Evolutionary conservation across 53 echinoderm and acorn worm species (phyloP).

Genomic region (Henricia sp.): DNA sequence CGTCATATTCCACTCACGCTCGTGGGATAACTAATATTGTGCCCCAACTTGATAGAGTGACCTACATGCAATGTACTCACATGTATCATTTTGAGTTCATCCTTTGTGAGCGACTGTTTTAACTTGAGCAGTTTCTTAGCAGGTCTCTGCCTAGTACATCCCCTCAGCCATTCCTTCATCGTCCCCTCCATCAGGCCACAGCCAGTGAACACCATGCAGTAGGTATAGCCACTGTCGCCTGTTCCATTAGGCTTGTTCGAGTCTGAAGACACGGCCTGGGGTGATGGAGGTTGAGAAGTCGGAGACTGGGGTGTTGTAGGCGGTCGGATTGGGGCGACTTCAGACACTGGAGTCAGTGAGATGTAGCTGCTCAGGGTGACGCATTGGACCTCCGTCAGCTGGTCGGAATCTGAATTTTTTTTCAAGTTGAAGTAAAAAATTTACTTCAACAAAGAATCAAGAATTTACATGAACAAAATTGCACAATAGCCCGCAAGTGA

Average conservation of each 20-base stretch:
- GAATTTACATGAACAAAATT: too few relatives aligned
- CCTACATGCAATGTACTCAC: constrained; percentile 56
- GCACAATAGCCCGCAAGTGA: too few relatives aligned
- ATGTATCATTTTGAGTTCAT: constrained; percentile 76
- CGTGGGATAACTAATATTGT: too few relatives aligned
- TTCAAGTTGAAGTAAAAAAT: too few relatives aligned
- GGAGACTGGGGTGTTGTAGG: constrained; percentile 35
- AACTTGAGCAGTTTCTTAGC: constrained; percentile 61
- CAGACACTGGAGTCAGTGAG: constrained; percentile 54
- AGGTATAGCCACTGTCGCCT: constrained; percentile 46
- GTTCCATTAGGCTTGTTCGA: constrained; percentile 43
- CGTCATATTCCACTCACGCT: too few relatives aligned
- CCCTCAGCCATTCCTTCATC: constrained; percentile 87
- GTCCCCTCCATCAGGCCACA: constrained; percentile 67
- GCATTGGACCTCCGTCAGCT: constrained; percentile 69
- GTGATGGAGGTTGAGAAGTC: constrained; percentile 67
- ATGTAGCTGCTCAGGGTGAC: constrained; percentile 85
- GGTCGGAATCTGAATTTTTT: constrained; percentile 89
- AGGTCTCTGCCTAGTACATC: constrained; percentile 87
- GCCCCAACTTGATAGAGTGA: too few relatives aligned
- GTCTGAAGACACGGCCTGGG: constrained; percentile 42
- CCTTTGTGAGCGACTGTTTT: constrained; percentile 53
- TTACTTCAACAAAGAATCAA: too few relatives aligned
- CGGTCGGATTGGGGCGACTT: constrained; percentile 27
- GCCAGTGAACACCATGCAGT: constrained; percentile 83